Conservation (phyloP, 2,888 invertebrate species). For the Drosophila infuscata region DNA sequence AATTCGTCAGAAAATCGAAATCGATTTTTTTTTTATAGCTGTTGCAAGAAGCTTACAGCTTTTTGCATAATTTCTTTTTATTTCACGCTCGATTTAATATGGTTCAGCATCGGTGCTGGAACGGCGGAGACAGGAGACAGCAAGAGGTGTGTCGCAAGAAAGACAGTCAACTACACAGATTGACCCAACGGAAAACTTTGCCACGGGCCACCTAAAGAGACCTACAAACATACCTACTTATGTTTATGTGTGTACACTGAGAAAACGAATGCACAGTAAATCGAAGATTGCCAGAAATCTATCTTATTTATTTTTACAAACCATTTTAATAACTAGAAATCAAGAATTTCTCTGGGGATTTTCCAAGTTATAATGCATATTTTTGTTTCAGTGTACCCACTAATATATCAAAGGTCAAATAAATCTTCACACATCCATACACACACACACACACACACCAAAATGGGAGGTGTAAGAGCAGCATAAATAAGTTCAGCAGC, state of each 20-base stretch:
- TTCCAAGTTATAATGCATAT: no score
- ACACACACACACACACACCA: constrained; percentile 2
- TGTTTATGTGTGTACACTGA: constrained; percentile 17
- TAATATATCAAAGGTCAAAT: constrained; percentile 82
- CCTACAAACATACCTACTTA: constrained; percentile 21
- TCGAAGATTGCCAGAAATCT: not conserved
- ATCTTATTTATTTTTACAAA: not conserved
- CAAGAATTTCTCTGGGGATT: not conserved
- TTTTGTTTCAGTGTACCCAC: constrained; percentile 14
- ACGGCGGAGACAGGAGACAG: not conserved
- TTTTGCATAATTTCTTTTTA: constrained; percentile 81
- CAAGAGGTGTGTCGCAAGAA: constrained; percentile 32
- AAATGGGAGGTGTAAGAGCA: constrained; percentile 39
- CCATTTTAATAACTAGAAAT: not conserved
- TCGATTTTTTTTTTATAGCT: constrained; percentile 58
- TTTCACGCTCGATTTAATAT: constrained; percentile 74
- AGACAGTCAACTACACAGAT: constrained; percentile 28
- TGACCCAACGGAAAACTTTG: constrained; percentile 43
- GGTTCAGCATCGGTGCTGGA: constrained; percentile 21
- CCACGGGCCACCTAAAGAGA: constrained; percentile 61
- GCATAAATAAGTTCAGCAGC: constrained; percentile 35
- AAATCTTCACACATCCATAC: constrained; percentile 66
- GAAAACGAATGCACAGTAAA: not conserved
- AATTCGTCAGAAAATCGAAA: constrained; percentile 71
- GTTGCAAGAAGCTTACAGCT: constrained; percentile 38